Evolutionary conservation across 2,113 vertebrate genomes (phyloP), one percentile per base, ranked within the genome.

Genomic region (Otis tarda): DNA sequence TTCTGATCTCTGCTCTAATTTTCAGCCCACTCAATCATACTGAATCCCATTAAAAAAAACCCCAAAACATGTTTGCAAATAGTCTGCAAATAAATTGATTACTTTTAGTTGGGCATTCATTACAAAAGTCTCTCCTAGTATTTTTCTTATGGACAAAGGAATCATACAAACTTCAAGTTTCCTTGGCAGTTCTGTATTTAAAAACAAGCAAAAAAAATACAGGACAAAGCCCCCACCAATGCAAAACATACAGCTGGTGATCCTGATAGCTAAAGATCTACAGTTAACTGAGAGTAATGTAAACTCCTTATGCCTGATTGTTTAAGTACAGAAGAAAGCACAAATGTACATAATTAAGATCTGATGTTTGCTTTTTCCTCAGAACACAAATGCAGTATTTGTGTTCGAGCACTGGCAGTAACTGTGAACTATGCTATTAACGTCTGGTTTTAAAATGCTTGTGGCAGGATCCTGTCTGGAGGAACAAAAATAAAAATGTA

Each of bases 361-460:
- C 97, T 95, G 97, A 97, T 98, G 98, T 98, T 97, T 96, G 96
- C 97, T 96, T 97, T 97, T 96, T 91, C 75, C 94, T 95, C 84
- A 37, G 30, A 97, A 97, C 91, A 97, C 93, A 98, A 98, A 98
- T 96, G 97, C 94, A 97, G 87, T 97, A 98, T 98, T 97, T 97
- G 95, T 98, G 94, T 97, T 95, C 95, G 93, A 98, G 96, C 92
- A 65, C 94, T 94, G 97, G 97, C 97, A 98, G 95, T 93, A 97
- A 97, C 97, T 97, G 97, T 94, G 97, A 98, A 97, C 93, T 97
- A 61, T 69, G 94, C 95, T 98, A 98, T 98, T 98, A 98, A 97
- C 93, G 95, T 96, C 96, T 95, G 93, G 95, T 94, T 97, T 96
- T 87, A 98, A 97, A 97, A 97, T 91, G 96, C 83, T 97, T 97